phyloP scores from a whole-genome alignment of 2,888 invertebrate genomes.

The Spodoptera picta region DNA sequence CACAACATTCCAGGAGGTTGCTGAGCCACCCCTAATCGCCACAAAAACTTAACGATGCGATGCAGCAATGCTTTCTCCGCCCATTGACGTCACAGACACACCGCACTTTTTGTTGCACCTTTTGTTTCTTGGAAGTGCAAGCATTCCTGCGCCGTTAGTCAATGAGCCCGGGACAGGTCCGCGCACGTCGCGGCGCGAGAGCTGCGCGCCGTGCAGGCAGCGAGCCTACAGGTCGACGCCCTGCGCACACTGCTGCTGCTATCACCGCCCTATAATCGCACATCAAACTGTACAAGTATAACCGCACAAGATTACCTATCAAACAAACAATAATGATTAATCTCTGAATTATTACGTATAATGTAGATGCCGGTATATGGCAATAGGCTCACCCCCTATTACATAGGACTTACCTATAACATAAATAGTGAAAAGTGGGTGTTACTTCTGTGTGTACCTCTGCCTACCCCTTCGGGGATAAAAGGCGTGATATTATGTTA shows the following conservation, averaged over 20 bases:
- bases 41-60: constrained; percentile 44
- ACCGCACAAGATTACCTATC: not conserved
- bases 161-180: constrained; percentile 36
- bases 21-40: constrained; percentile 34
- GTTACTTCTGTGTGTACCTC: too few relatives aligned
- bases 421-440: too few relatives aligned
- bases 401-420: too few relatives aligned
- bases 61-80: constrained; percentile 34
- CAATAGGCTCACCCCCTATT: too few relatives aligned
- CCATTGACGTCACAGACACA: constrained; percentile 24
- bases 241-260: not conserved
- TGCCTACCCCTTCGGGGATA: too few relatives aligned
- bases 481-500: too few relatives aligned
- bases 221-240: constrained; percentile 33
- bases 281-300: not conserved
- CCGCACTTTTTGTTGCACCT: constrained; percentile 21
- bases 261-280: constrained; percentile 7
- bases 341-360: not conserved
- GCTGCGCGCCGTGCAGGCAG: not conserved
- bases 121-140: constrained; percentile 41
- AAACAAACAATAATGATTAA: constrained; percentile 5
- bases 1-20: constrained; percentile 52
- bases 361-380: too few relatives aligned
- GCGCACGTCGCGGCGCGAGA: constrained; percentile 16
- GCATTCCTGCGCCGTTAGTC: constrained; percentile 55